Percentiles rank a stretch among this genome's conserved stretches.
Evolutionary conservation across 2,797 vertebrate genomes (phyloP).

Genomic region (Coracias cyanogaster): DNA sequence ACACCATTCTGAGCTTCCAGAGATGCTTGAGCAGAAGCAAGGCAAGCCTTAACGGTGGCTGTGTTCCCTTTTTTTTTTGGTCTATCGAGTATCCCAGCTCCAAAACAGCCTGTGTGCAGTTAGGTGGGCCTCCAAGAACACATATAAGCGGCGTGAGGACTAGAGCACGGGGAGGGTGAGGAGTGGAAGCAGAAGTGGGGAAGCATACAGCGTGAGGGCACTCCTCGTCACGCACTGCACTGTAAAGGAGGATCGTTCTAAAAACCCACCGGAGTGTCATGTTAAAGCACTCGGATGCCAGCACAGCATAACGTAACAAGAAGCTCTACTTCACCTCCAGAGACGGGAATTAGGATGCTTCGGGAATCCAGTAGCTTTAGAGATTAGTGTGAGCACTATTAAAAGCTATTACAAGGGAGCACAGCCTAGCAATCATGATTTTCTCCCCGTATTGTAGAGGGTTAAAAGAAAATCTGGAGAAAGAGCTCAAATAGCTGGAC

Average conservation of each 20-base stretch:
- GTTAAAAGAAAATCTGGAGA: conserved; percentile 62
- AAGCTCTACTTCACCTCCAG: conserved; percentile 72
- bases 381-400: conserved; percentile 19
- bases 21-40: conserved; percentile 56
- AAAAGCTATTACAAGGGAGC: conserved; percentile 67
- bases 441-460: conserved; percentile 54
- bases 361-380: conserved; percentile 50
- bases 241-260: neutral
- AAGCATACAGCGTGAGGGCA: neutral
- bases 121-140: neutral
- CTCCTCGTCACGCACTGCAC: neutral
- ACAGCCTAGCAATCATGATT: conserved; percentile 79
- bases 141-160: conserved; percentile 18
- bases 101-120: neutral
- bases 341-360: conserved; percentile 37
- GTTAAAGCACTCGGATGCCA: conserved; percentile 44
- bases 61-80: conserved; percentile 44
- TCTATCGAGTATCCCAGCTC: neutral
- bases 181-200: conserved; percentile 31
- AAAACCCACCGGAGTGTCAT: conserved; percentile 12
- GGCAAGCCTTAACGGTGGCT: conserved; percentile 27
- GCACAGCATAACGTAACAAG: conserved; percentile 19
- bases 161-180: conserved; percentile 15
- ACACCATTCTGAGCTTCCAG: conserved; percentile 54
- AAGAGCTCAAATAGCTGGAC: conserved; percentile 48